phyloP scores from a whole-genome alignment of 2,113 vertebrate species.

The Cavia porcellus region DNA sequence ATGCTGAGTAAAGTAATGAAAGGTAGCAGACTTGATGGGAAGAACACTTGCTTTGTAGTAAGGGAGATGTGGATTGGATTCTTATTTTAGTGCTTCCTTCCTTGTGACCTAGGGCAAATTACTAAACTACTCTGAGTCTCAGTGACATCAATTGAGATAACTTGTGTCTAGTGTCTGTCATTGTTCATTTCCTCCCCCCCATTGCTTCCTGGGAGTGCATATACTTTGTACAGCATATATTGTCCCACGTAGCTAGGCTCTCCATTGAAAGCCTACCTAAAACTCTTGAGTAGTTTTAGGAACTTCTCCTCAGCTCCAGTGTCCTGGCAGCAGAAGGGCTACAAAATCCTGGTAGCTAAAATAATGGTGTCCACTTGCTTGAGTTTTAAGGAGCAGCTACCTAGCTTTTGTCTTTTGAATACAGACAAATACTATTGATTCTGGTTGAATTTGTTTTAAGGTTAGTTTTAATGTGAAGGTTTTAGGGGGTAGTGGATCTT shows the following conservation, averaged over 20 bases:
- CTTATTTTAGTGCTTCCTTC: neutral
- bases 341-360: neutral
- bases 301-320: neutral
- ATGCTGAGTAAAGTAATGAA: conserved; percentile 35
- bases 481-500: neutral
- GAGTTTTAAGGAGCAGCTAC: neutral
- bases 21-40: neutral
- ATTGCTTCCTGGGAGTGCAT: neutral
- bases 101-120: conserved; percentile 1
- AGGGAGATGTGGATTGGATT: neutral
- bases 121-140: neutral
- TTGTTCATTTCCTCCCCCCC: neutral
- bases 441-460: neutral
- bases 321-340: neutral
- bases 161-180: neutral
- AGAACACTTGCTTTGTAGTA: conserved; percentile 41
- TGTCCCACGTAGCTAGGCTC: neutral
- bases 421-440: neutral
- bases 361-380: neutral
- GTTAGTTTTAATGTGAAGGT: neutral
- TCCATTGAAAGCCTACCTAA: neutral
- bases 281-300: neutral
- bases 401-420: conserved; percentile 20
- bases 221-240: neutral
- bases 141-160: conserved; percentile 32